These are phyloP conservation scores for Microctenopoma lineatum DNA, from an alignment of 2,797 vertebrate genomes.

Conservation along the genomic window DNA sequence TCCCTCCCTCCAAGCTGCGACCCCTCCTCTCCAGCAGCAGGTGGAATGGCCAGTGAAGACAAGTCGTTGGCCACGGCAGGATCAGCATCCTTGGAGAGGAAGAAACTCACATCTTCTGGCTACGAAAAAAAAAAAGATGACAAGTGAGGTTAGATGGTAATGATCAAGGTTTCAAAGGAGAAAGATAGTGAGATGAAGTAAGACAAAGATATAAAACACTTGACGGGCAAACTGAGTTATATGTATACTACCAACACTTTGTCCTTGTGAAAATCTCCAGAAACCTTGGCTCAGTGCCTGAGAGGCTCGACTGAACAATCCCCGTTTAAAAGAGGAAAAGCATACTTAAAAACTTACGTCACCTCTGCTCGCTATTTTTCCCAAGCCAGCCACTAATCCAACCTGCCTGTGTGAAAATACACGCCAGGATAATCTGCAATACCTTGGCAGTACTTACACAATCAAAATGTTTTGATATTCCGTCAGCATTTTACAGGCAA, in stretches of 20 bases:
- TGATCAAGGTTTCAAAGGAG: constrained; percentile 1
- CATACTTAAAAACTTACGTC: constrained; percentile 61
- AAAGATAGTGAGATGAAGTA: constrained; percentile 14
- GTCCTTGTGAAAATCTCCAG: constrained; percentile 56
- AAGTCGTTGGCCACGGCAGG: constrained; percentile 51
- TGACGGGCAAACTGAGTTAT: constrained; percentile 24
- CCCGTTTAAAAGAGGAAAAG: constrained; percentile 58
- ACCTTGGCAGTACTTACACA: constrained; percentile 35
- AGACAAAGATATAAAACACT: constrained; percentile 20
- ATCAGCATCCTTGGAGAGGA: constrained; percentile 73
- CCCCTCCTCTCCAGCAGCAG: constrained; percentile 68
- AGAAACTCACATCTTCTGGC: constrained; percentile 83
- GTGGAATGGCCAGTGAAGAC: constrained; percentile 78
- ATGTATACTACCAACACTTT: constrained; percentile 22
- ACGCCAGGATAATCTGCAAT: constrained; percentile 53
- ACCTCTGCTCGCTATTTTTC: constrained; percentile 44
- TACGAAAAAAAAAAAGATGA: constrained; percentile 34
- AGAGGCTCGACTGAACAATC: constrained; percentile 50
- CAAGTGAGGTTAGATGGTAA: constrained; percentile 2
- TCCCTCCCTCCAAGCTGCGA: constrained; percentile 54
- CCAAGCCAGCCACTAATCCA: constrained; percentile 51
- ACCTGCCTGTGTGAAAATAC: constrained; percentile 48
- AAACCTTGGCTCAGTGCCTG: constrained; percentile 48
- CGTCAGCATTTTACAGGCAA: constrained; percentile 48
- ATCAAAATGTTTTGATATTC: constrained; percentile 47